Percentiles rank a stretch among this genome's conserved stretches.
Conservation (phyloP, 2,888 invertebrate genomes). For the Lamellibrachia columna region DNA sequence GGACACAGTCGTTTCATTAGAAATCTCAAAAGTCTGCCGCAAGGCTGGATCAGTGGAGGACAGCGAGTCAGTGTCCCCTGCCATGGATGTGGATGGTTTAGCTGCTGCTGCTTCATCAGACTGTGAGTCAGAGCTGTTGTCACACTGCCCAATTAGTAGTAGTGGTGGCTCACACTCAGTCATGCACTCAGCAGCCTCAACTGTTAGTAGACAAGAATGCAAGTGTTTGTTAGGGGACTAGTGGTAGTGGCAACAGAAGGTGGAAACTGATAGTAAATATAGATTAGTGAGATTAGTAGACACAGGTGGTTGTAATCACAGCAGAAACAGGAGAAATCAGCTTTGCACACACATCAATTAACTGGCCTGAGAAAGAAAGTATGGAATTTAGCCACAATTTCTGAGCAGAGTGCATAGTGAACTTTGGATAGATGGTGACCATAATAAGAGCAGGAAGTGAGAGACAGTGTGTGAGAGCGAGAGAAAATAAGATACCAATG, state of each 20-base stretch:
- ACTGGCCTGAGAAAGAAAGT: neutral
- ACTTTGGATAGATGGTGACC: neutral
- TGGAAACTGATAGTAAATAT: neutral
- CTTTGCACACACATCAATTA: neutral
- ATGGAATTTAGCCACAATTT: neutral
- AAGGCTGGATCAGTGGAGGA: slow-evolving; percentile 53
- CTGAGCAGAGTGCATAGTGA: neutral
- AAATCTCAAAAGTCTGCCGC: slow-evolving; percentile 59
- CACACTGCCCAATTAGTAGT: neutral
- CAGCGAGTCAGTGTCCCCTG: slow-evolving; percentile 31
- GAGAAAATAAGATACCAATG: neutral
- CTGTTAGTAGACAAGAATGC: slow-evolving; percentile 7
- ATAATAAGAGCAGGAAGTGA: neutral
- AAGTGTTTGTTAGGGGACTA: slow-evolving; percentile 14
- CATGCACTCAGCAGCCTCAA: neutral
- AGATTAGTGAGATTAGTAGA: neutral
- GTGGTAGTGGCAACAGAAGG: neutral
- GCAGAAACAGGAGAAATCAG: neutral
- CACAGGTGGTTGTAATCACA: neutral
- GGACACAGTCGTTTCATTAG: slow-evolving; percentile 53
- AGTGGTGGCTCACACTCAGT: neutral
- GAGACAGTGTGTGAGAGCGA: neutral
- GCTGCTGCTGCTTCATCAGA: slow-evolving; percentile 35
- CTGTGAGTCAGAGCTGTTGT: slow-evolving; percentile 7
- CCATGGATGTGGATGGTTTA: slow-evolving; percentile 29